phyloP scores from a whole-genome alignment of 2,888 invertebrate species.

The Heteromurus nitidus region DNA sequence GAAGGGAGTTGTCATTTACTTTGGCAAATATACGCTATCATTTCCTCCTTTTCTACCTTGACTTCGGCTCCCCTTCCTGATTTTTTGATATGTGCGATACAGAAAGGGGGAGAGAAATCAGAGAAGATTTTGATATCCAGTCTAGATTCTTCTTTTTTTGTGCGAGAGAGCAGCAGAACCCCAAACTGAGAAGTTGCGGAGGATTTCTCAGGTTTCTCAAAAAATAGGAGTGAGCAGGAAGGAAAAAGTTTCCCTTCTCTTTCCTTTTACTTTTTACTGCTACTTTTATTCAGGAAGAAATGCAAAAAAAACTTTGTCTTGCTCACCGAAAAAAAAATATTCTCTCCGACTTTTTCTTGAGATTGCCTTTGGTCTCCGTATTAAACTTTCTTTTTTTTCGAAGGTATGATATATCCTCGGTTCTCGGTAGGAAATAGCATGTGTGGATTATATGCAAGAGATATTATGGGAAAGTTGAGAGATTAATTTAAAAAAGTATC shows the following conservation, averaged over 20 bases:
- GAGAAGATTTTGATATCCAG: background rate
- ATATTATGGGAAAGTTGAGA: constrained; percentile 4
- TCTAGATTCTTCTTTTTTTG: background rate
- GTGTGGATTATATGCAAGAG: background rate
- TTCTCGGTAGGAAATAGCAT: too few relatives aligned
- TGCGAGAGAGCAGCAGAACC: too few relatives aligned
- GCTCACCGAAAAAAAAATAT: too few relatives aligned
- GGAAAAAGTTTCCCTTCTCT: constrained; percentile 13
- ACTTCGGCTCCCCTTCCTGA: background rate
- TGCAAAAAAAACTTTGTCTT: constrained; percentile 43
- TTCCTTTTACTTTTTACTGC: constrained; percentile 32
- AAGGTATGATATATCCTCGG: too few relatives aligned
- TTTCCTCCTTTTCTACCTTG: constrained; percentile 29
- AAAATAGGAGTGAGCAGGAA: background rate
- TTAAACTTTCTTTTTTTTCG: too few relatives aligned
- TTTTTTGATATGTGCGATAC: background rate
- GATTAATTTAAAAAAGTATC: constrained; percentile 52
- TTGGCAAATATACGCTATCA: constrained; percentile 54
- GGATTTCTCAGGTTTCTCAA: constrained; percentile 18
- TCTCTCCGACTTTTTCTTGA: constrained; percentile 6
- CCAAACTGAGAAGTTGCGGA: background rate
- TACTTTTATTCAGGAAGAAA: constrained; percentile 32
- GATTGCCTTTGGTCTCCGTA: background rate
- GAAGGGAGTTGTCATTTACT: constrained; percentile 58
- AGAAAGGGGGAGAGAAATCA: background rate